phyloP scores from a whole-genome alignment of 2,113 vertebrate species.

The Eptesicus fuscus region DNA sequence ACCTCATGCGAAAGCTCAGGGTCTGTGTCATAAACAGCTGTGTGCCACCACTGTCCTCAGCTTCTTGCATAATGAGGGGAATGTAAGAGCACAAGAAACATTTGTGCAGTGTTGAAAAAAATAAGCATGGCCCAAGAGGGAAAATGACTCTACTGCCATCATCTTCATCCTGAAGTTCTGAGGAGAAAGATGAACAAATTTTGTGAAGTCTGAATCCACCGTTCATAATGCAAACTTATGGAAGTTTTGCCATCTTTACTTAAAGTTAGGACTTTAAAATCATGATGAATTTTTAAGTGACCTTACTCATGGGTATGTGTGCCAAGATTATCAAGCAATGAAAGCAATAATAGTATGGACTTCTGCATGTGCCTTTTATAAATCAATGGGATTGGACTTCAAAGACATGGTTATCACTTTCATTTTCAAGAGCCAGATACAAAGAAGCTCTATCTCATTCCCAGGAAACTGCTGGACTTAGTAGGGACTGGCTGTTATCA shows the following conservation, averaged over 20 bases:
- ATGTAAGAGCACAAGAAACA: neutral
- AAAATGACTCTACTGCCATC: neutral
- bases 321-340: constrained; percentile 6
- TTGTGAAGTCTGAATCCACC: neutral
- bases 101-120: neutral
- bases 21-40: neutral
- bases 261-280: neutral
- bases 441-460: neutral
- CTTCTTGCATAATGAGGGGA: neutral
- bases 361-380: neutral
- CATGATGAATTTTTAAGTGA: neutral
- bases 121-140: neutral
- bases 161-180: neutral
- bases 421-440: neutral
- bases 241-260: neutral
- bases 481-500: neutral
- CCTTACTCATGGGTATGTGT: neutral
- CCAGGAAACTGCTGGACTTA: neutral
- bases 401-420: neutral
- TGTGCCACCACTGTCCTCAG: neutral
- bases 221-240: neutral
- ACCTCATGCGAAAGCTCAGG: neutral
- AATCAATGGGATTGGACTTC: neutral
- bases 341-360: neutral
- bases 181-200: neutral